A percentile compares a stretch with the other conserved stretches of the same genome.
Conservation (phyloP, 1,140 invertebrate species). For the Pygmarrhopalites habei region DNA sequence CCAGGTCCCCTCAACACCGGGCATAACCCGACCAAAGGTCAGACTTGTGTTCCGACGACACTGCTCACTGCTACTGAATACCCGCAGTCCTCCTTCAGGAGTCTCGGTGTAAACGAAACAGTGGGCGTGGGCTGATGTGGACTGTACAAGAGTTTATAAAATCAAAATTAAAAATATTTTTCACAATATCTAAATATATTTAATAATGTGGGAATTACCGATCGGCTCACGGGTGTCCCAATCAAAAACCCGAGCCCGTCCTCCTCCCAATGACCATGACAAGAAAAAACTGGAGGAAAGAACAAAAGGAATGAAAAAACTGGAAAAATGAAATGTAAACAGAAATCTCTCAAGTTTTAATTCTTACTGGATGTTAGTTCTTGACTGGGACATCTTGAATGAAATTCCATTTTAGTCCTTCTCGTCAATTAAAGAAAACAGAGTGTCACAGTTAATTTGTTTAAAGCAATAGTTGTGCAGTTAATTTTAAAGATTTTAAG, state of each 20-base stretch:
- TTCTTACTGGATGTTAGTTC: slow-evolving; percentile 22
- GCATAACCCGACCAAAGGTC: too few relatives aligned
- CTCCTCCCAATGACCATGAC: slow-evolving; percentile 69
- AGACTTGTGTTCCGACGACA: slow-evolving; percentile 51
- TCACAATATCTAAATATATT: too few relatives aligned
- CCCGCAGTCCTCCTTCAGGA: slow-evolving; percentile 43
- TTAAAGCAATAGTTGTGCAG: too few relatives aligned
- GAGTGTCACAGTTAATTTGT: too few relatives aligned
- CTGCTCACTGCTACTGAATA: slow-evolving; percentile 51
- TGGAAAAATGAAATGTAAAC: not conserved
- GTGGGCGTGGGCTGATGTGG: slow-evolving; percentile 37
- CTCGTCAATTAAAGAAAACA: too few relatives aligned
- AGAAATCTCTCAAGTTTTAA: not conserved
- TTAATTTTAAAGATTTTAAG: too few relatives aligned
- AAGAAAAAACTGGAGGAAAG: slow-evolving; percentile 64
- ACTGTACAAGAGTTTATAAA: too few relatives aligned
- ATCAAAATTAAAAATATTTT: too few relatives aligned
- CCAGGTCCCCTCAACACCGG: slow-evolving; percentile 44
- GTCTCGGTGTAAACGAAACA: slow-evolving; percentile 40
- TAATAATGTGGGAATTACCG: too few relatives aligned
- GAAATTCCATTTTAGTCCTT: slow-evolving; percentile 34
- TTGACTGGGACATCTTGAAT: slow-evolving; percentile 31
- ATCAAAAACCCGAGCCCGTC: slow-evolving; percentile 66
- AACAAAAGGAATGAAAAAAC: slow-evolving; percentile 2
- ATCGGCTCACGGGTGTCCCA: slow-evolving; percentile 52